phyloP scores from a whole-genome alignment of 2,797 vertebrate species.

The Megalops cyprinoides region DNA sequence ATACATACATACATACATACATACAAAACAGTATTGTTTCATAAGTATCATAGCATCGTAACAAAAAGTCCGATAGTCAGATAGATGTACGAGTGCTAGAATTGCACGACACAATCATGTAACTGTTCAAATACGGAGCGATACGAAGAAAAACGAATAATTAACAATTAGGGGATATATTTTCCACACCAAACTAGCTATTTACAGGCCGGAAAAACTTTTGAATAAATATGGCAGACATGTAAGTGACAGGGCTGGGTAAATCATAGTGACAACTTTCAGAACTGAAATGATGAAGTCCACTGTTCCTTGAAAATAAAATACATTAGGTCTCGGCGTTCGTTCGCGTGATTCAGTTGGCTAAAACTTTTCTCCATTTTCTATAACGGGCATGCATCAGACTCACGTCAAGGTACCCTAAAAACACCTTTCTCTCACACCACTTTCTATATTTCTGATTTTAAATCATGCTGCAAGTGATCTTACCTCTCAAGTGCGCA shows the following conservation, averaged over 20 bases:
- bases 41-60: too few relatives aligned
- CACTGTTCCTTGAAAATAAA: not conserved
- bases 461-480: not conserved
- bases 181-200: not conserved
- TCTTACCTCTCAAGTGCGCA: conserved; percentile 50
- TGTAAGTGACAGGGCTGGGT: not conserved
- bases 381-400: not conserved
- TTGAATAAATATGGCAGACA: not conserved
- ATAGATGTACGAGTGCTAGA: too few relatives aligned
- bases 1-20: not conserved
- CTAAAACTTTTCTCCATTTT: not conserved
- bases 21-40: not conserved
- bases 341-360: not conserved
- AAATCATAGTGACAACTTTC: conserved; percentile 7
- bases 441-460: not conserved
- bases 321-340: too few relatives aligned
- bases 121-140: too few relatives aligned
- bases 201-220: not conserved
- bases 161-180: too few relatives aligned
- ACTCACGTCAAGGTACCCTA: not conserved
- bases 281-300: not conserved
- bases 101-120: too few relatives aligned
- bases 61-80: too few relatives aligned
- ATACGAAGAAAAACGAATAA: too few relatives aligned
- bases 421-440: not conserved